Conservation (phyloP, 2,797 vertebrate genomes). For the Takifugu ocellatus region DNA sequence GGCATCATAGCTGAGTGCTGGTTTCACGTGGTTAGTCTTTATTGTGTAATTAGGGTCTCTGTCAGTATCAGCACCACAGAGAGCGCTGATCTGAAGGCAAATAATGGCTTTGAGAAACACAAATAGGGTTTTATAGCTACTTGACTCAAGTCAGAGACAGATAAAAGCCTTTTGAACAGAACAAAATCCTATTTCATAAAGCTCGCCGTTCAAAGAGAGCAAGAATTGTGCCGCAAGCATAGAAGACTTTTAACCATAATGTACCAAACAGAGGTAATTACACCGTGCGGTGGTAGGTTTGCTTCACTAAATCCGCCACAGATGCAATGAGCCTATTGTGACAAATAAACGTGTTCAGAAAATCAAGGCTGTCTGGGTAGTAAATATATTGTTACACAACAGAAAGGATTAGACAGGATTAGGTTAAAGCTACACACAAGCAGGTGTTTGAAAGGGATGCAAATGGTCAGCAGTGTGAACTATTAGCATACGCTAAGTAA, state of each 20-base stretch:
- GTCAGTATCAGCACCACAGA: too few relatives aligned
- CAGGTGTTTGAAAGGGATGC: too few relatives aligned
- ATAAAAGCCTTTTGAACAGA: constrained; percentile 33
- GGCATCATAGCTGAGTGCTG: background rate
- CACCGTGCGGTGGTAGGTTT: too few relatives aligned
- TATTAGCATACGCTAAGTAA: too few relatives aligned
- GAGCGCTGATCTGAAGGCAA: constrained; percentile 13
- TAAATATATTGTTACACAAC: too few relatives aligned
- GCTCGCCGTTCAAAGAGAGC: background rate
- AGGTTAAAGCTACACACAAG: background rate
- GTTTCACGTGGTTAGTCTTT: background rate
- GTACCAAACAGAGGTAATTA: too few relatives aligned
- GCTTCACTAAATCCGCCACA: too few relatives aligned
- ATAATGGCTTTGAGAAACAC: background rate
- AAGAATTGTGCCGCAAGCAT: background rate
- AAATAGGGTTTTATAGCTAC: constrained; percentile 30
- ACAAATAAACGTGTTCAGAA: too few relatives aligned
- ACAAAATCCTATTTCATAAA: constrained; percentile 17
- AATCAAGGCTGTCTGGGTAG: too few relatives aligned
- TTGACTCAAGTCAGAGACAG: constrained; percentile 37
- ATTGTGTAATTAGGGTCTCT: constrained; percentile 3
- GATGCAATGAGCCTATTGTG: too few relatives aligned
- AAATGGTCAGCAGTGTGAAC: too few relatives aligned
- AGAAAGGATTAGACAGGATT: constrained; percentile 1
- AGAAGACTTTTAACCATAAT: too few relatives aligned